Base-by-base conservation (phyloP, 2,113 vertebrate species). In the Hydropotes inermis region DNA sequence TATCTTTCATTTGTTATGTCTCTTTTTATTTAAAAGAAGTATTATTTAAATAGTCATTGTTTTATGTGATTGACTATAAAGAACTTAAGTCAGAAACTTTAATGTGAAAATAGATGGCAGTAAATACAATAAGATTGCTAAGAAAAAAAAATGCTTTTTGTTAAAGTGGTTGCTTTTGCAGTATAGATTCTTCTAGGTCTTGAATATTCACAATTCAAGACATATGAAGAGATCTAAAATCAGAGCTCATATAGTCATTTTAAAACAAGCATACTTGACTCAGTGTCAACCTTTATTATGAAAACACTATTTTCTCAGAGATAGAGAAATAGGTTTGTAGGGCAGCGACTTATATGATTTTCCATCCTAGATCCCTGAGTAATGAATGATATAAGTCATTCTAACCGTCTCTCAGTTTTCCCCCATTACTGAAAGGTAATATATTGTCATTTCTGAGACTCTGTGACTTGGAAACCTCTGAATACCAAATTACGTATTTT, bases 301-400 rank as follows among this genome's bases (percentile, higher is more conserved):
- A 36, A 94, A 92, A 50, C 15, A 25, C 36, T 94, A 47, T 96
- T 94, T 97, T 84, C 55, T 96, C 27, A 60, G 70, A 95, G 84
- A 43, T 28, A 93, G 39, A 27, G 13, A 95, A 94, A 61, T 47
- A n/a, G 43, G 5, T 64, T 95, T 93, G 43, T 50, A 89, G 39
- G 36, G 11, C 61, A 94, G 43, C 47, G 55, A 11, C 33, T 79
- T 88, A 45, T 33, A 55, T 23, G n/a, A 54, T 88, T 97, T 95
- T 89, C 60, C 74, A 36, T 33, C 21, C 61, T 89, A 30, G 11
- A 64, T 45, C 25, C 5, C 5, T 55, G 52, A 95, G 61, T 78
- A 87, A 92, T 64, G 43, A 82, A 93, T 64, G 36, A 78, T 64
- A 55, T 25, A 78, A 93, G 21, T 30, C 25, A 50, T 43, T 28